Base-by-base conservation (phyloP, 2,888 invertebrate genomes). In the Allolobophora icterica region DNA sequence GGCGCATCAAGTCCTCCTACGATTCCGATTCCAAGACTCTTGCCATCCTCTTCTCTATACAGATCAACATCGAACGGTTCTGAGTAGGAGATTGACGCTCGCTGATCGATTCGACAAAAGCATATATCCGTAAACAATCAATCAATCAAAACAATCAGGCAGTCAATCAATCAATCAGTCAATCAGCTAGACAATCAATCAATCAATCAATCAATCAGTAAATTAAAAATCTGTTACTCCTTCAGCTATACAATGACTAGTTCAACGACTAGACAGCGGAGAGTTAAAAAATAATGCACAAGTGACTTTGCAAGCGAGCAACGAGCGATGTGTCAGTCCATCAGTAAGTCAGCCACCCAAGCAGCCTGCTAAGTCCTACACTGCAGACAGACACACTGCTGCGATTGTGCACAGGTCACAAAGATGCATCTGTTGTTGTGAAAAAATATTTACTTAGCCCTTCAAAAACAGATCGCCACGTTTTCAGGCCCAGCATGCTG, bases 1-100 rank as follows among this genome's bases (percentile, higher is more conserved):
- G 90, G 90, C 0, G 90, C 90, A 90, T 90, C 90, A 5, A 90
- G 1, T n/a, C 90, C 90, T 30, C 90, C 90, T n/a, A 90, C 90
- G 33, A 90, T 90, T 38, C 90, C 90, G 42, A 90, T 30, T 3
- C 90, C 90, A 33, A 90, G 40, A 21, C n/a, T 38, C 34, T 90
- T 90, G 5, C 90, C 84, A 21, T 34, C 71, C 3, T 83, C 84
- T 40, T 90, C 90, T 40, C 87, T 90, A 21, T 83, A 83, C 83
- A 90, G 84, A 38, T 90, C 90, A 35, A 90, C 35, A 33, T 83
- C 19, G 84, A 83, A 90, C 33, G 90, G 42, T n/a, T 33, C 42
- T 30, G 89, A 38, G 34, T 87, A 87, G 71, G 71, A 30, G 30
- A 71, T 30, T n/a, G 42, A 42, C 13, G n/a, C 6, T n/a, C n/a